Base-by-base conservation (phyloP, 1,140 invertebrate genomes). In the Apis laboriosa region DNA sequence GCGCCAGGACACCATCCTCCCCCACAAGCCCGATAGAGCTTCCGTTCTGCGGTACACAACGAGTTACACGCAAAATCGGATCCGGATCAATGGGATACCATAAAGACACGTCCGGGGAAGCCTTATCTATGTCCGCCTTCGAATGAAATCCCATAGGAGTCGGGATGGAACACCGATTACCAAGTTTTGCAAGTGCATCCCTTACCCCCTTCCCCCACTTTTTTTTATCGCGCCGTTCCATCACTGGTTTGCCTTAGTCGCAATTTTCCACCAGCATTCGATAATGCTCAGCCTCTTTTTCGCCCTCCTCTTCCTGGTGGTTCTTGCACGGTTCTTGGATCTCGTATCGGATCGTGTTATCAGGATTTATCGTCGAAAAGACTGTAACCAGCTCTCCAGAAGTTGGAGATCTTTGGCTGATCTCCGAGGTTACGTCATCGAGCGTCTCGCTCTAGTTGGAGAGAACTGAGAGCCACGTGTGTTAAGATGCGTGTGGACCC, bases 401-500 rank as follows among this genome's bases (percentile, higher is more conserved):
- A 3, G 1, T 60, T 60, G 2, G 21, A 21, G 21, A n/a, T 5
- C 21, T 12, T 28, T 43, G 17, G 34, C 28, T 43, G 34, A 43
- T 43, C 2, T 56, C 15, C 15, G 13, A 19, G 8, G 4, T 85
- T 85, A 64, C 85, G 80, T 85, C 85, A 85, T n/a, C 19, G 24
- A 24, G 58, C 74, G 85, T 86, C 58, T 86, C 86, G 86, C 84
- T 87, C 86, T 79, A 83, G 49, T 87, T 87, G 19, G 53, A 63
- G 61, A 86, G 58, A 58, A 87, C 84, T 79, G 84, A 79, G 60
- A 76, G 63, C n/a, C 28, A 53, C 34, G 76, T 28, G 80, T 3
- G 1, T 2, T 34, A 9, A 9, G 9, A 1, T 49, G 43, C 11
- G 34, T 12, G 0, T 9, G 2, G 15, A 43, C 2, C 3, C 34